These are phyloP conservation scores for Tinamus guttatus DNA, from an alignment of 2,113 vertebrate species.

Conservation along the genomic window DNA sequence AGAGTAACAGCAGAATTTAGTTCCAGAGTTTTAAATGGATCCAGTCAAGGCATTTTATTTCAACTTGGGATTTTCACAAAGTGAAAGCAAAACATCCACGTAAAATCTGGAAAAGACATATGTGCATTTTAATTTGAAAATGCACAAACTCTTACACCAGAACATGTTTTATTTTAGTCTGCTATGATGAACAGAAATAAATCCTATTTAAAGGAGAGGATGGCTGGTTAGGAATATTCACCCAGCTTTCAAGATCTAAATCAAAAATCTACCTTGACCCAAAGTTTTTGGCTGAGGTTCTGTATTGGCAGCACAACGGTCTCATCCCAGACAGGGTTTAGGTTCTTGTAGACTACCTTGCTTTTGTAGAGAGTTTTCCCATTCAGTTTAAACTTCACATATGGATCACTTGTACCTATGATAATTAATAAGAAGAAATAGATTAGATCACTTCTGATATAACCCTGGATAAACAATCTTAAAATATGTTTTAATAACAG, in stretches of 20 bases:
- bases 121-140: constrained; percentile 8
- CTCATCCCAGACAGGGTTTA: constrained; percentile 95
- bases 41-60: constrained; percentile 58
- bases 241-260: not conserved
- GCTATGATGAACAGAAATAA: not conserved
- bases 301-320: constrained; percentile 88
- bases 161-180: not conserved
- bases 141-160: not conserved
- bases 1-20: not conserved
- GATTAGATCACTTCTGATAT: not conserved
- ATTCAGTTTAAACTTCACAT: constrained; percentile 95
- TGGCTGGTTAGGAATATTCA: not conserved
- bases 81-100: not conserved
- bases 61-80: constrained; percentile 31
- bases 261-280: constrained; percentile 82
- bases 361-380: constrained; percentile 97
- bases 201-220: not conserved
- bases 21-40: constrained; percentile 35
- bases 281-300: constrained; percentile 85
- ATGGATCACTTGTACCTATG: constrained; percentile 93
- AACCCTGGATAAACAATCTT: not conserved
- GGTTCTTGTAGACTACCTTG: constrained; percentile 92
- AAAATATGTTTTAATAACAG: not conserved
- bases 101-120: constrained; percentile 47
- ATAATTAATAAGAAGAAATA: not conserved